Percentiles rank a stretch among this genome's conserved stretches.
These are phyloP conservation scores for Mylabris sibirica DNA, from an alignment of 2,888 invertebrate genomes.

Conservation along the genomic window DNA sequence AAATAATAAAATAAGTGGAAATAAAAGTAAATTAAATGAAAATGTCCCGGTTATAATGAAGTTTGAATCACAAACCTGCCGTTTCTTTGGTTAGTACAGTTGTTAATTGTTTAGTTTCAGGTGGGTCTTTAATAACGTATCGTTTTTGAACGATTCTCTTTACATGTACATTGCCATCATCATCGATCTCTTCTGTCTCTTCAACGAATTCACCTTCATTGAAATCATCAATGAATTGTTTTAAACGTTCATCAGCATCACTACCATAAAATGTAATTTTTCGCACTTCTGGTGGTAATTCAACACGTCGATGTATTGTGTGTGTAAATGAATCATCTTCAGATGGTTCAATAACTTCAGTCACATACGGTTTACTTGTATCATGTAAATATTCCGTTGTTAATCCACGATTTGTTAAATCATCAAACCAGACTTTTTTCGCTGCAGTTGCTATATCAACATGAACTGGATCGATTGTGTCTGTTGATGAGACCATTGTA, in stretches of 20 bases:
- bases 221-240: conserved; percentile 63
- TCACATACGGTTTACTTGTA: conserved; percentile 59
- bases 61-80: conserved; percentile 50
- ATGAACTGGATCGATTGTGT: conserved; percentile 70
- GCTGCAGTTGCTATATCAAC: conserved; percentile 60
- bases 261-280: conserved; percentile 65
- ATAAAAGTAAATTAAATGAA: conserved; percentile 24
- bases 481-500: conserved; percentile 82
- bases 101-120: conserved; percentile 36
- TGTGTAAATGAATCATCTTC: conserved; percentile 61
- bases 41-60: conserved; percentile 17
- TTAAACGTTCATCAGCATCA: conserved; percentile 63
- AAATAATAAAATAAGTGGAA: conserved; percentile 27
- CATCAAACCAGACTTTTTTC: conserved; percentile 63
- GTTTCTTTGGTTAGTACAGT: conserved; percentile 26
- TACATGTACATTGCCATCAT: conserved; percentile 65
- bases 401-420: conserved; percentile 48
- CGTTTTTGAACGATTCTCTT: conserved; percentile 63
- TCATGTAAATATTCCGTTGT: conserved; percentile 55
- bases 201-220: conserved; percentile 64
- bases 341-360: conserved; percentile 62
- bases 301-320: conserved; percentile 62
- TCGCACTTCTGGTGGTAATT: conserved; percentile 63
- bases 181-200: conserved; percentile 64
- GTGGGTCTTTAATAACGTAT: conserved; percentile 57